Percentiles rank a stretch among this genome's conserved stretches.
Evolutionary conservation across 2,797 vertebrate genomes (phyloP).

Genomic region (Mus spretus): DNA sequence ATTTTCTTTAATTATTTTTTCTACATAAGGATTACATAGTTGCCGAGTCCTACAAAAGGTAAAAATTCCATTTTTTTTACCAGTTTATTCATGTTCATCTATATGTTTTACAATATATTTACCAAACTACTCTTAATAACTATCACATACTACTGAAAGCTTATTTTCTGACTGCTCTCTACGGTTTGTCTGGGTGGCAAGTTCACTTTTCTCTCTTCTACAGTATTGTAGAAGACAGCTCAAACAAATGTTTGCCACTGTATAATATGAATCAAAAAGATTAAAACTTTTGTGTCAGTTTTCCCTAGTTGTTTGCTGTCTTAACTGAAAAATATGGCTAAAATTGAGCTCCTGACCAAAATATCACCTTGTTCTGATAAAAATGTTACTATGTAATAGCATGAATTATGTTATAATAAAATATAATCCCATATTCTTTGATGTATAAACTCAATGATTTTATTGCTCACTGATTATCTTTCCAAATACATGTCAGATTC

Average conservation of each 20-base stretch:
- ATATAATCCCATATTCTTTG: neutral
- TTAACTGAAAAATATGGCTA: neutral
- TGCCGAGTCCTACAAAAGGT: neutral
- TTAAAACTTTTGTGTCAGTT: neutral
- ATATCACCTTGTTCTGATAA: neutral
- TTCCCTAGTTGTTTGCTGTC: neutral
- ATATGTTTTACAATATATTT: neutral
- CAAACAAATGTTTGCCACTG: neutral
- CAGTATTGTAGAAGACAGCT: neutral
- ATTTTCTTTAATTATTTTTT: conserved; percentile 1
- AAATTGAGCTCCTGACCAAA: neutral
- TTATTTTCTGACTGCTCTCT: conserved; percentile 29
- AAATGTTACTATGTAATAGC: neutral
- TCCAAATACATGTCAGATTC: neutral
- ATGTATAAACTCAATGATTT: neutral
- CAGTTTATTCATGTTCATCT: neutral
- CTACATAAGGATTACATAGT: neutral
- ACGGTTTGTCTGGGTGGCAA: neutral
- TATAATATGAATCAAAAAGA: neutral
- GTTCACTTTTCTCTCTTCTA: conserved; percentile 7
- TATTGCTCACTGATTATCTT: neutral
- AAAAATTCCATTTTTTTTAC: conserved; percentile 1
- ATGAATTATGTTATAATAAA: neutral
- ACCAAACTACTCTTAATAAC: neutral
- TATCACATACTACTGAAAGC: neutral